Percentiles rank a stretch among this genome's conserved stretches.
Evolutionary conservation across 2,113 vertebrate genomes (phyloP).

Genomic region (Rhineura floridana): DNA sequence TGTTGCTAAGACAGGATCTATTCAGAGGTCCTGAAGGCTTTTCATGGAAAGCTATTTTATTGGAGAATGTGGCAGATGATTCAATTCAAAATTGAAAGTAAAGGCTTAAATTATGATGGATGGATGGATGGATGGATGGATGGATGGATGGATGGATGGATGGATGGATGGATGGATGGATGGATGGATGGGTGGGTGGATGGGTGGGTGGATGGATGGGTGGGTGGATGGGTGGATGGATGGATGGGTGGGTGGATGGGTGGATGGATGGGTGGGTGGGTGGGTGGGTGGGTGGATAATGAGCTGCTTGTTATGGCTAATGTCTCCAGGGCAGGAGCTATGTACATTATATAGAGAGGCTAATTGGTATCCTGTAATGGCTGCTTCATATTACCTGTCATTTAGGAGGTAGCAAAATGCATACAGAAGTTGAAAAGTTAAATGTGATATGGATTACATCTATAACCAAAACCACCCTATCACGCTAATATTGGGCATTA

Average conservation of each 20-base stretch:
- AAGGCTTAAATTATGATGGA: not conserved
- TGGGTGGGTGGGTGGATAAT: no score
- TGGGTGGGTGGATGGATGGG: no score
- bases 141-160: no score
- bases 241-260: no score
- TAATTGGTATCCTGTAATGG: not conserved
- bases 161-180: no score
- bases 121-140: no score
- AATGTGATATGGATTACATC: not conserved
- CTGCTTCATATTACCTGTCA: not conserved
- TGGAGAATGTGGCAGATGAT: not conserved
- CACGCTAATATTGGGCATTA: not conserved
- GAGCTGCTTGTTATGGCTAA: not conserved
- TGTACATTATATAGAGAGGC: not conserved
- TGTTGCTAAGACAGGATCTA: not conserved
- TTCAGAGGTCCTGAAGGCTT: not conserved
- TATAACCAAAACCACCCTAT: not conserved
- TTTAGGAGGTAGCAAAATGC: not conserved
- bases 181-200: no score
- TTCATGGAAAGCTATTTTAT: not conserved
- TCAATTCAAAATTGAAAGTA: not conserved
- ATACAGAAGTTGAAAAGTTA: slow-evolving; percentile 6
- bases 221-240: no score
- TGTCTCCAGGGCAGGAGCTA: not conserved
- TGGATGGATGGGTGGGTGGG: no score